phyloP scores from a whole-genome alignment of 2,888 invertebrate genomes.

The Cephus rjabovi region DNA sequence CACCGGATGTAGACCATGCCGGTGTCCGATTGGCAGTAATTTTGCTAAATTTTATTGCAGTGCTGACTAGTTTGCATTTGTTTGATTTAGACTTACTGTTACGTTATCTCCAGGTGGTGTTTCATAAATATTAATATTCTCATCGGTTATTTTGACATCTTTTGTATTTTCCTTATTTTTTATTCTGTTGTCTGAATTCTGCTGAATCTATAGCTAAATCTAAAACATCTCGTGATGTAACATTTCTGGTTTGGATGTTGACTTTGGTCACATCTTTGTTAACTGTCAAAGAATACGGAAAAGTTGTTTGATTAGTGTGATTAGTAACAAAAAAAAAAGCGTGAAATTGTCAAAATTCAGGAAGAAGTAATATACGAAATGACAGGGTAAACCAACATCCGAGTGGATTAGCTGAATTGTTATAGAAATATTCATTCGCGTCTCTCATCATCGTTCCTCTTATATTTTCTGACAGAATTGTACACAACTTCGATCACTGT shows the following conservation, averaged over 20 bases:
- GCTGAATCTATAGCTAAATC: neutral
- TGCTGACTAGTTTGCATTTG: neutral
- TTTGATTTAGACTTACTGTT: neutral
- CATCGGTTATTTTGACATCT: too few species aligned
- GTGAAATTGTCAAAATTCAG: neutral
- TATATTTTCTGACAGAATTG: neutral
- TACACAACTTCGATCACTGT: neutral
- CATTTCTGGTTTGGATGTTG: neutral
- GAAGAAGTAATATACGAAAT: neutral
- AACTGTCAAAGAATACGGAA: neutral
- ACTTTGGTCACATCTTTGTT: neutral
- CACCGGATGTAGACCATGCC: neutral
- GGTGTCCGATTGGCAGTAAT: neutral
- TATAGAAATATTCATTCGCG: neutral
- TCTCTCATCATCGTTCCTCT: neutral
- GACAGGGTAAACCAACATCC: neutral
- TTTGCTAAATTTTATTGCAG: neutral
- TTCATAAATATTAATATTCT: neutral
- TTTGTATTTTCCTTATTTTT: too few species aligned
- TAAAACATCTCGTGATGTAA: too few species aligned
- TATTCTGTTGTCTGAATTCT: too few species aligned
- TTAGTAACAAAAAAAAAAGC: neutral
- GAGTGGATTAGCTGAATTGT: neutral
- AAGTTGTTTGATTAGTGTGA: neutral
- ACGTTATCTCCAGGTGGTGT: neutral